Evolutionary conservation across 2,113 vertebrate species (phyloP), one percentile per base, ranked within the genome.

Genomic region (Mastomys coucha): DNA sequence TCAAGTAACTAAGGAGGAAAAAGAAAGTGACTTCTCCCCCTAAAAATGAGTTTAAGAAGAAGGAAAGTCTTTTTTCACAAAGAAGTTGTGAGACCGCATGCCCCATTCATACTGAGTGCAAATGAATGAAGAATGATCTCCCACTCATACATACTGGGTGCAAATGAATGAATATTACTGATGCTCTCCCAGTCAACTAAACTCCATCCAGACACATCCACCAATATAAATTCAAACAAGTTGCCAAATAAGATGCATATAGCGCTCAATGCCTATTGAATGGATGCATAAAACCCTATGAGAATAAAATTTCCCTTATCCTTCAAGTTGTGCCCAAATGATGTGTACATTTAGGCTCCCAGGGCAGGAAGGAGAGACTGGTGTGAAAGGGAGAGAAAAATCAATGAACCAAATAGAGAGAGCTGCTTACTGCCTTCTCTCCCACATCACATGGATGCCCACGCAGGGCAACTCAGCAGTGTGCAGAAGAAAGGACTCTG

Each of bases 161-260:
- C 65, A 91, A 94, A 96, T 91, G 53, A 92, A 94, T 78, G 42
- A 73, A 84, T 89, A 94, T 91, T 88, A 77, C 12, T 20, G 51
- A 75, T 80, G 85, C 70, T 95, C 96, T 60, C 26, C 84, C 88
- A 70, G 67, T 96, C 92, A 95, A 89, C 91, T 90, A 84, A 90
- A 94, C 75, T 70, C 82, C 88, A 95, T 97, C 81, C 92, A 87
- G 88, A 92, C 4, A n/a, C 88, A 96, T 73, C 97, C 91, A 97
- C 72, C 82, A 92, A 91, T 93, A 92, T 86, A 96, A 95, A 97
- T 95, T 92, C 96, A 96, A 96, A 91, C 91, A 98, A 91, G 72
- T 93, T 65, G 20, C 88, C 86, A 97, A 96, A 95, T 91, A 96
- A 95, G 88, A 96, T 92, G 67, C 45, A 96, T 82, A 96, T 94